These are phyloP conservation scores for Mormyrus lacerda DNA, from an alignment of 2,113 vertebrate genomes.

Conservation along the genomic window DNA sequence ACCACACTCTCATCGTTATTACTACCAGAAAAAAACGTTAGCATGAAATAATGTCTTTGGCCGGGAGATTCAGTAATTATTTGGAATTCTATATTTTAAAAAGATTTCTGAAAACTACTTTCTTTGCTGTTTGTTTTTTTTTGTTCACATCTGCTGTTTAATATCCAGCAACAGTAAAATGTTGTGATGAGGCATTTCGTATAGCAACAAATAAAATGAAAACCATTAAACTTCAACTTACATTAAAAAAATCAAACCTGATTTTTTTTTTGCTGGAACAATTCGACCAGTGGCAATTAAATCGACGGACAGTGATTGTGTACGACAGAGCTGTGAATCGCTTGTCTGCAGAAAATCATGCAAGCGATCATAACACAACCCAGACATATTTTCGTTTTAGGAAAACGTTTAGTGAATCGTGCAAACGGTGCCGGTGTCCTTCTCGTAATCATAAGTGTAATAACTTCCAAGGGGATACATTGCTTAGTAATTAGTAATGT, in stretches of 20 bases:
- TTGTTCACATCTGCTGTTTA: background rate
- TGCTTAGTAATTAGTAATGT: background rate
- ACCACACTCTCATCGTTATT: background rate
- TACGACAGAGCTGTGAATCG: background rate
- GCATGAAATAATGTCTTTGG: background rate
- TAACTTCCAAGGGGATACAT: background rate
- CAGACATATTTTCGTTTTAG: background rate
- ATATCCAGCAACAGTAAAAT: background rate
- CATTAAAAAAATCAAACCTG: background rate
- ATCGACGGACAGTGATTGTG: background rate
- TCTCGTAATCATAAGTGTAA: background rate
- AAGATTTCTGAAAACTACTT: background rate
- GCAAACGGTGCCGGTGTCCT: background rate
- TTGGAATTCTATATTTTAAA: background rate
- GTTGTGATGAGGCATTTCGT: background rate
- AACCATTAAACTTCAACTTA: background rate
- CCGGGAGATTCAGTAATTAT: background rate
- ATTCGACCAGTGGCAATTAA: background rate
- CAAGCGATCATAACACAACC: background rate
- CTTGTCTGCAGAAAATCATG: background rate
- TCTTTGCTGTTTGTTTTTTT: background rate
- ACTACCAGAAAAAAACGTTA: background rate
- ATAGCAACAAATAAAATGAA: background rate
- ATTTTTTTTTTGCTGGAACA: background rate
- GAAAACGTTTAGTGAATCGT: background rate